phyloP scores from a whole-genome alignment of 2,113 vertebrate genomes.

The Orycteropus afer region DNA sequence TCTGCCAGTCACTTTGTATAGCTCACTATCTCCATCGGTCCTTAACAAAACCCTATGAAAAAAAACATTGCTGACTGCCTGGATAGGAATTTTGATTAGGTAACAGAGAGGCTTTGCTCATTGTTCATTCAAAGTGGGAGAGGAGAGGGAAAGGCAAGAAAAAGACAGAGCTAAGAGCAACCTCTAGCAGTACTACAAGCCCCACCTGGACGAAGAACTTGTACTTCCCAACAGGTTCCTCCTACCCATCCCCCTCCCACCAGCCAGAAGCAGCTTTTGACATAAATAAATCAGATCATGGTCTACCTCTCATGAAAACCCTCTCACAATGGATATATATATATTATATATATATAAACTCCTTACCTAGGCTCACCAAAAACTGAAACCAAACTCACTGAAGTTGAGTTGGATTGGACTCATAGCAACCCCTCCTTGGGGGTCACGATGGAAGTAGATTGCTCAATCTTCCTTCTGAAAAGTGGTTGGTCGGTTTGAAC shows the following conservation, averaged over 20 bases:
- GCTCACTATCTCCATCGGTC: not conserved
- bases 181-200: accelerated
- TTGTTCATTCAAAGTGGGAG: not conserved
- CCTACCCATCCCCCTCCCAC: not conserved
- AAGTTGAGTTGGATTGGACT: no score
- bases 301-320: not conserved
- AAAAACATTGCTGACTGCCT: not conserved
- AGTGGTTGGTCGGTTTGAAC: no score
- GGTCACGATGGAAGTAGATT: no score
- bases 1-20: not conserved
- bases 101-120: not conserved
- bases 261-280: not conserved
- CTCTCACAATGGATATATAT: no score
- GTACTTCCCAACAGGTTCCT: not conserved
- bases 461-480: no score
- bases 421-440: no score
- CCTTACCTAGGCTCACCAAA: no score
- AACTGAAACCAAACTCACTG: no score
- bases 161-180: not conserved
- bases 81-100: not conserved
- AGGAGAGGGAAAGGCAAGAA: accelerated
- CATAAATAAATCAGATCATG: not conserved
- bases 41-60: not conserved
- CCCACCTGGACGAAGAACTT: not conserved
- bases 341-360: no score